Evolutionary conservation across 2,888 invertebrate genomes (phyloP).

Genomic region (Furcula furcula): DNA sequence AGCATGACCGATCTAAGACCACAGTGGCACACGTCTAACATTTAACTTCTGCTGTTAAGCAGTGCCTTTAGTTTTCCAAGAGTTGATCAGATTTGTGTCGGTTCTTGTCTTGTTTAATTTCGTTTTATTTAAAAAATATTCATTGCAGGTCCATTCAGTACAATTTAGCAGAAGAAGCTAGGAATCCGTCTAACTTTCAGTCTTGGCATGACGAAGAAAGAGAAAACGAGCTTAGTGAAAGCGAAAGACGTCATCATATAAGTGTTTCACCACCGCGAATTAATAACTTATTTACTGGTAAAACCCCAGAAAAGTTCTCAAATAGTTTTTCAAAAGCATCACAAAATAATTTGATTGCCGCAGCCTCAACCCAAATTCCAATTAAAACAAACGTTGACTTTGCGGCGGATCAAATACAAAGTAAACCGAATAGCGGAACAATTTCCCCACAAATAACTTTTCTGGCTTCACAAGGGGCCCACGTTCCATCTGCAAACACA

Average conservation of each 20-base stretch:
- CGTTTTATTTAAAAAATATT: slow-evolving; percentile 3
- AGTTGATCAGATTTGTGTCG: too few relatives aligned
- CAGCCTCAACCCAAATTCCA: slow-evolving; percentile 56
- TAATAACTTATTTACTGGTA: slow-evolving; percentile 63
- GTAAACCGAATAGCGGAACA: slow-evolving; percentile 51
- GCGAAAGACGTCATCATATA: slow-evolving; percentile 41
- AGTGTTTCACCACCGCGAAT: slow-evolving; percentile 40
- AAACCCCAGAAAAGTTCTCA: slow-evolving; percentile 75
- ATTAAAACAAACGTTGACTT: slow-evolving; percentile 53
- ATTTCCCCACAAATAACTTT: slow-evolving; percentile 75
- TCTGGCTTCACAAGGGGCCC: slow-evolving; percentile 72
- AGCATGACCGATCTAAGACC: too few relatives aligned
- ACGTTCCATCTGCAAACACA: slow-evolving; percentile 52
- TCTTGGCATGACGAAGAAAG: slow-evolving; percentile 59
- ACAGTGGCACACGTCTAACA: too few relatives aligned
- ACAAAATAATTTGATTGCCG: slow-evolving; percentile 55
- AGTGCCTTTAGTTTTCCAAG: too few relatives aligned
- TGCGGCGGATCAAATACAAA: slow-evolving; percentile 50
- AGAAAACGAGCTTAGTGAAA: slow-evolving; percentile 48
- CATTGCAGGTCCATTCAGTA: slow-evolving; percentile 64
- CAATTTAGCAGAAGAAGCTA: slow-evolving; percentile 74
- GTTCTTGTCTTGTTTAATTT: too few relatives aligned
- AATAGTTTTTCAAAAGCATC: slow-evolving; percentile 53
- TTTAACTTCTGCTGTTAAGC: too few relatives aligned
- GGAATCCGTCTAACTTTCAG: slow-evolving; percentile 59